Percentiles rank a stretch among this genome's conserved stretches.
Conservation (phyloP, 2,113 vertebrate species). For the Stegastes partitus region DNA sequence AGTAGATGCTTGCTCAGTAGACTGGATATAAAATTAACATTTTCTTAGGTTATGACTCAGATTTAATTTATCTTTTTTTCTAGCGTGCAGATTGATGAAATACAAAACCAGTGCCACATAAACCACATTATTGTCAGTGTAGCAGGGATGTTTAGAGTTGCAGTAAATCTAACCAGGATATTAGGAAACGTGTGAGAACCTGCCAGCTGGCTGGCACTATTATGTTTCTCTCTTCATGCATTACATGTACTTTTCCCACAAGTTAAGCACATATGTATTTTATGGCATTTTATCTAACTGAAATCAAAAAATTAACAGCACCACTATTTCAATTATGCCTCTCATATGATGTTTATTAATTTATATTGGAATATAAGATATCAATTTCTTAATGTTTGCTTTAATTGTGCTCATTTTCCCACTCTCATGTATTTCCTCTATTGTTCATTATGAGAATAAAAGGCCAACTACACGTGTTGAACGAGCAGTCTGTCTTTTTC, state of each 20-base stretch:
- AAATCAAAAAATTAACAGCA: conserved; percentile 5
- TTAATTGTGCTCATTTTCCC: neutral
- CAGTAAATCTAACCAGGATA: neutral
- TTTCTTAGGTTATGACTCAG: too few relatives aligned
- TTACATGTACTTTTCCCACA: neutral
- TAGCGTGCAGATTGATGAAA: too few relatives aligned
- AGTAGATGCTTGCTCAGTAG: too few relatives aligned
- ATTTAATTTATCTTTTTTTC: neutral
- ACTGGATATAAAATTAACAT: too few relatives aligned
- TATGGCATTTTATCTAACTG: neutral
- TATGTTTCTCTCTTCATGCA: neutral
- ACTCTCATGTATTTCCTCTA: neutral
- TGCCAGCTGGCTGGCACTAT: conserved; percentile 66
- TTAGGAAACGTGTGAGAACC: neutral
- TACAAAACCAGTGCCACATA: too few relatives aligned
- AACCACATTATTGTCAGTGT: neutral
- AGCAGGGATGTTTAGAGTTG: neutral
- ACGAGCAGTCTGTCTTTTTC: neutral
- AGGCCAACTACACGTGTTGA: neutral
- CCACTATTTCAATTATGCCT: neutral
- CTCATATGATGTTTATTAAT: conserved; percentile 11
- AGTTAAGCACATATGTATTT: too few relatives aligned
- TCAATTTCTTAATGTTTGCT: neutral
- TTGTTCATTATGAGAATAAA: conserved; percentile 32
- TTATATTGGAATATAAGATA: conserved; percentile 13